Evolutionary conservation across 2,888 invertebrate genomes (phyloP).

Genomic region (Trachelus stipa): DNA sequence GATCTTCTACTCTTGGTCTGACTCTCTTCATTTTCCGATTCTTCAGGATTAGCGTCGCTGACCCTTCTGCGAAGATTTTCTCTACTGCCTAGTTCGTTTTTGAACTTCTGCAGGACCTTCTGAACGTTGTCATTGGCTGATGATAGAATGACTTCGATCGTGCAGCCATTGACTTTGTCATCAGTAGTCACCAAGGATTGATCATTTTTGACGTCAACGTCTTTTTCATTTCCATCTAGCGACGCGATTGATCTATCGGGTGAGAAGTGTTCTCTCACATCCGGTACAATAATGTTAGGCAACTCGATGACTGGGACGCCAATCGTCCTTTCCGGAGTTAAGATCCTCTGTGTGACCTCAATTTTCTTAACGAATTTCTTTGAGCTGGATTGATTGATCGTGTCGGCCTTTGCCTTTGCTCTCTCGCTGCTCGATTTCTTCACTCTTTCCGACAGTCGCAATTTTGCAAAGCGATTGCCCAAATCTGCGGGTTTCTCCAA

Average conservation of each 20-base stretch:
- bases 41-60: slow-evolving; percentile 1
- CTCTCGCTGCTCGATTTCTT: neutral
- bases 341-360: slow-evolving; percentile 17
- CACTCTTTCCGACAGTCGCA: slow-evolving; percentile 8
- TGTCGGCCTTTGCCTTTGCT: neutral
- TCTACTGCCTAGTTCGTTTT: slow-evolving; percentile 17
- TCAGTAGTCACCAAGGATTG: slow-evolving; percentile 8
- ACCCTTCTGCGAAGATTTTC: slow-evolving; percentile 18
- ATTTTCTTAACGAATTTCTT: slow-evolving; percentile 14
- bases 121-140: slow-evolving; percentile 21
- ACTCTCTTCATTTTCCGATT: neutral
- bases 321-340: slow-evolving; percentile 17
- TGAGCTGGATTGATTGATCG: neutral
- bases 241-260: slow-evolving; percentile 7
- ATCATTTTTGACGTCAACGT: slow-evolving; percentile 14
- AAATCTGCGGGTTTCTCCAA: slow-evolving; percentile 10
- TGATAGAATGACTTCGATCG: slow-evolving; percentile 14
- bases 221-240: neutral
- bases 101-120: slow-evolving; percentile 16
- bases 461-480: neutral
- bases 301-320: slow-evolving; percentile 19
- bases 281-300: slow-evolving; percentile 10
- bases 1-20: neutral
- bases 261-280: slow-evolving; percentile 14
- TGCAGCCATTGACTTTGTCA: slow-evolving; percentile 5